Evolutionary conservation across 2,113 vertebrate species (phyloP).

Genomic region (Oenanthe melanoleuca): DNA sequence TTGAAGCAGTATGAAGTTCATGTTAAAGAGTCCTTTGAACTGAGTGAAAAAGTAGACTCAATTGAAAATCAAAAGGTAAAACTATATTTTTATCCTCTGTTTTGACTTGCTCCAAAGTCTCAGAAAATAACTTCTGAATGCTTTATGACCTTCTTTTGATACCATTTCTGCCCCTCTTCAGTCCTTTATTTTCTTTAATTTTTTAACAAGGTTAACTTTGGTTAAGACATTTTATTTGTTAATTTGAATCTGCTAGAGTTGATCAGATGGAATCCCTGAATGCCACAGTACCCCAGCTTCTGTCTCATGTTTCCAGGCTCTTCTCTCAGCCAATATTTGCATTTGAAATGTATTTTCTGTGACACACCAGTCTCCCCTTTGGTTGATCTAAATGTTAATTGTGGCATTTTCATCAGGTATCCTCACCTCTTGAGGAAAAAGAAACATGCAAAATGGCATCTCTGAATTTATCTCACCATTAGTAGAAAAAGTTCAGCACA

Average conservation of each 20-base stretch:
- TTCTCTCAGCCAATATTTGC: background rate
- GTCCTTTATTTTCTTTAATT: background rate
- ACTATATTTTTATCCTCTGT: background rate
- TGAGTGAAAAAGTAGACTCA: background rate
- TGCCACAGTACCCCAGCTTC: background rate
- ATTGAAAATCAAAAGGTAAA: conserved; percentile 3
- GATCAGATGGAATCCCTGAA: background rate
- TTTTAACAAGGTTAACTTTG: background rate
- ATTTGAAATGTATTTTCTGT: background rate
- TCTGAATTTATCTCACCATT: background rate
- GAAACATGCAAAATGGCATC: background rate
- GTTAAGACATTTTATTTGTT: background rate
- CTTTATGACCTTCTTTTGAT: background rate
- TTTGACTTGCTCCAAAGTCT: background rate
- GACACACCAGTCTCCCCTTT: background rate
- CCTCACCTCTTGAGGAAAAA: background rate
- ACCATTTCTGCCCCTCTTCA: background rate
- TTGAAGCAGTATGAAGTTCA: conserved; percentile 7
- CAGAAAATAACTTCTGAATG: background rate
- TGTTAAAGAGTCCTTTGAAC: background rate
- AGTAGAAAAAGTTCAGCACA: background rate
- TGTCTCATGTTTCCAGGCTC: background rate
- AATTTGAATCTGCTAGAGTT: background rate
- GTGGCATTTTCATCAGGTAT: background rate
- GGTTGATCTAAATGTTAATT: background rate